These are phyloP conservation scores for Zaprionus nigranus DNA, from an alignment of 1,140 invertebrate genomes.

Conservation along the genomic window DNA sequence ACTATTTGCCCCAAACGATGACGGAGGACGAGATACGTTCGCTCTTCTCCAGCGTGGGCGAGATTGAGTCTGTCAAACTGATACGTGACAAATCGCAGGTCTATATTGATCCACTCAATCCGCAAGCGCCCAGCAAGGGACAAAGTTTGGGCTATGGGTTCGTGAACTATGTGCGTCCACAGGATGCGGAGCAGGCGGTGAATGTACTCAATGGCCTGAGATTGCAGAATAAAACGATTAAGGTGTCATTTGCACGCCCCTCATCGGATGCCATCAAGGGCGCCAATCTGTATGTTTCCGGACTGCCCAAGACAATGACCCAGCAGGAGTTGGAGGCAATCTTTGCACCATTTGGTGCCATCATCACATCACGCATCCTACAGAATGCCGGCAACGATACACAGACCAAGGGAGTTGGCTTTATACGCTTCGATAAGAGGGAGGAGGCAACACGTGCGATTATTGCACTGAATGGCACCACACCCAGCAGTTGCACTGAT, in stretches of 20 bases:
- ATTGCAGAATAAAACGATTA: conserved; percentile 95
- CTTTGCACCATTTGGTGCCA: conserved; percentile 92
- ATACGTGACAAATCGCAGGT: conserved; percentile 95
- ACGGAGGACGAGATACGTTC: conserved; percentile 95
- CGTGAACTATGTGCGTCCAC: conserved; percentile 93
- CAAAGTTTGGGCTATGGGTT: conserved; percentile 96
- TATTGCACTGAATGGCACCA: conserved; percentile 87
- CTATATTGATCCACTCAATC: conserved; percentile 83
- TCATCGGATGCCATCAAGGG: conserved; percentile 95
- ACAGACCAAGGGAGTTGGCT: conserved; percentile 87
- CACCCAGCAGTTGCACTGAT: conserved; percentile 86
- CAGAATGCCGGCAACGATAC: conserved; percentile 87
- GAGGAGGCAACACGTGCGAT: conserved; percentile 87
- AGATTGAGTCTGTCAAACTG: conserved; percentile 95
- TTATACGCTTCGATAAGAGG: conserved; percentile 87
- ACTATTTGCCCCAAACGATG: conserved; percentile 96
- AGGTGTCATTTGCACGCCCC: conserved; percentile 95
- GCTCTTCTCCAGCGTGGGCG: conserved; percentile 93
- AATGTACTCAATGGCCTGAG: conserved; percentile 93
- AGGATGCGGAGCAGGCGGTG: conserved; percentile 95
- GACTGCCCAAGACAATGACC: conserved; percentile 93
- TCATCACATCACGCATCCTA: conserved; percentile 94
- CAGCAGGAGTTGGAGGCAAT: conserved; percentile 93
- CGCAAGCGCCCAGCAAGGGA: conserved; percentile 86
- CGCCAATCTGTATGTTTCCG: conserved; percentile 95